Conservation (phyloP, 2,888 invertebrate genomes). For the Balanococcus diminutus region DNA sequence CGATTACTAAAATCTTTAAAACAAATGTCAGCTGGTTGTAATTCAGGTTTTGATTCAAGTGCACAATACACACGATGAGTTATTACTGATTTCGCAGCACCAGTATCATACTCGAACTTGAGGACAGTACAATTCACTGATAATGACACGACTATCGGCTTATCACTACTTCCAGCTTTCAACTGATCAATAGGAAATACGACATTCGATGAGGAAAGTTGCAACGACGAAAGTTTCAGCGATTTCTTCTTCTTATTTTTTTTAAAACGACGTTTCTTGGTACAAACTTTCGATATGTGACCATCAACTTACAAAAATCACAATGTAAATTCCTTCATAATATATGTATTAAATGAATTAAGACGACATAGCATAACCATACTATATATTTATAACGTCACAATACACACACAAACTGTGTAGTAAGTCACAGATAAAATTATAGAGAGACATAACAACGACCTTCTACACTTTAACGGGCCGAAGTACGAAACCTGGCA, state of each 20-base stretch:
- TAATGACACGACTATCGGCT: not conserved
- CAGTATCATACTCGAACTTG: slow-evolving; percentile 34
- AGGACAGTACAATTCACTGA: not conserved
- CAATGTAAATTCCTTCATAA: too few relatives aligned
- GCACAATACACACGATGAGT: not conserved
- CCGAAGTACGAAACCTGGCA: too few relatives aligned
- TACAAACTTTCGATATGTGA: not conserved
- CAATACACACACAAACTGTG: too few relatives aligned
- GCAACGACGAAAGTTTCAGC: not conserved
- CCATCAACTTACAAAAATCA: too few relatives aligned
- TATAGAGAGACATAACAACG: too few relatives aligned
- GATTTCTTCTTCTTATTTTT: not conserved
- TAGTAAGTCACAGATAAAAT: too few relatives aligned
- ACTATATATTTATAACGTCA: too few relatives aligned
- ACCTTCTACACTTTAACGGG: too few relatives aligned
- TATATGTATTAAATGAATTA: too few relatives aligned
- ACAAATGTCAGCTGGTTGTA: not conserved
- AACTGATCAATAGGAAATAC: not conserved
- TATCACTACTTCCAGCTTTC: not conserved
- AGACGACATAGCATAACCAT: too few relatives aligned
- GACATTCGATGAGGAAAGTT: not conserved
- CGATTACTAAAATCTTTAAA: not conserved
- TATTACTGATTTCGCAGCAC: not conserved
- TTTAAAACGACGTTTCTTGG: not conserved
- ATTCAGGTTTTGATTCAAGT: not conserved